Percentiles rank a stretch among this genome's conserved stretches.
Conservation (phyloP, 2,888 invertebrate species). For the Cantharis flavilabris region DNA sequence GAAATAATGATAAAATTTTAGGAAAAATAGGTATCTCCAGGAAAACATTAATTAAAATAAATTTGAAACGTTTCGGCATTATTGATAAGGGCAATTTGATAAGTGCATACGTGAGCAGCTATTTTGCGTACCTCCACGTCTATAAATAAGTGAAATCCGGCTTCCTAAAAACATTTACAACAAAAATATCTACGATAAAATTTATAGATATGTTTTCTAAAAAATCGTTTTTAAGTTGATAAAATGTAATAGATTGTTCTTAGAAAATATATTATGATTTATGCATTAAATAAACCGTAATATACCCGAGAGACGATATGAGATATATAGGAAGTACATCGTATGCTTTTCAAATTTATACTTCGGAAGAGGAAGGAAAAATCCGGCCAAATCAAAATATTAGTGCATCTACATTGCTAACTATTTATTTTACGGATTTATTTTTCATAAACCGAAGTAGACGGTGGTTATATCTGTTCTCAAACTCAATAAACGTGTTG, state of each 20-base stretch:
- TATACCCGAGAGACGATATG: not conserved
- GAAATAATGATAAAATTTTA: not conserved
- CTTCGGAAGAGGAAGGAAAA: not conserved
- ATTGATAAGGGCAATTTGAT: not conserved
- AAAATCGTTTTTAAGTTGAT: not conserved
- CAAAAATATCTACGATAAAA: not conserved
- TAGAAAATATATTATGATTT: not conserved
- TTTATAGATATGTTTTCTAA: not conserved
- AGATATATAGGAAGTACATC: not conserved
- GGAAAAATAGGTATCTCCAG: not conserved
- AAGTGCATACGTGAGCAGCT: not conserved
- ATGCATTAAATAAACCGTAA: not conserved
- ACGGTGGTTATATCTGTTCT: conserved; percentile 44
- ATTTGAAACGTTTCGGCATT: not conserved
- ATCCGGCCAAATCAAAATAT: conserved; percentile 2
- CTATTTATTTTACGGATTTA: conserved; percentile 49
- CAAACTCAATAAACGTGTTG: conserved; percentile 48
- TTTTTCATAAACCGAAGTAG: conserved; percentile 49
- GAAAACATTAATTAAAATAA: not conserved
- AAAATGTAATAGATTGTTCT: conserved; percentile 2
- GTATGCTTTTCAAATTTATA: not conserved
- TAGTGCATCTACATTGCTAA: conserved; percentile 3
- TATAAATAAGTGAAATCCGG: not conserved
- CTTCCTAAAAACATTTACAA: not conserved
- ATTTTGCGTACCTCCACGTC: not conserved